Evolutionary conservation across 2,113 vertebrate species (phyloP), one percentile per base, ranked within the genome.

Genomic region (Isurus oxyrinchus): DNA sequence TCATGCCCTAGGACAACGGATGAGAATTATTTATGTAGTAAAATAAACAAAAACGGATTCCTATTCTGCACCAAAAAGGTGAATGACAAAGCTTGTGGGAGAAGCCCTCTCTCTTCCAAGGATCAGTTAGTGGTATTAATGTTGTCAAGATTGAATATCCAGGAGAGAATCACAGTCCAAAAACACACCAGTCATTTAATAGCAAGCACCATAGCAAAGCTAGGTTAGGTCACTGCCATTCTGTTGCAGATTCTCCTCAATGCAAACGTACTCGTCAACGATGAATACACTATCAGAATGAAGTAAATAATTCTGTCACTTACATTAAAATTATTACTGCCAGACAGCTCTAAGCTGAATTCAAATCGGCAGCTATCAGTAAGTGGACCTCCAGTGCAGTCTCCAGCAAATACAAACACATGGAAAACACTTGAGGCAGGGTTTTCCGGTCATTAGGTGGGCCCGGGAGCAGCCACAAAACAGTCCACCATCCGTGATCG

Each of bases 61-160:
- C 67, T 72, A 76, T 49, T 95, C 44, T 55, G 67, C 49, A 27
- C 31, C 40, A 69, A 53, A 31, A 55, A 55, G 94, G 49, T 76
- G 94, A 95, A 95, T 67, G 94, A 76, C 25, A 95, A 72, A 35
- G 49, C 67, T 31, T 69, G 44, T 53, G 55, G 25, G 49, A 95
- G 66, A 76, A 76, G 21, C 63, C 27, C 4, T 72, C 11, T 95
- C 76, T 49, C 94, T 55, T 72, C 49, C 31, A 72, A 72, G 67
- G 94, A 95, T 95, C 72, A 95, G 76, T 95, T 95, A 95, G 49
- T 35, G 44, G 44, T 35, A 76, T 25, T 95, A 95, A 95, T 69
- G 25, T 95, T 95, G 94, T 72, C 49, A 95, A 95, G 94, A 72
- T 76, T 95, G 94, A 72, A 95, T 72, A 95, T 95, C 66, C n/a